phyloP scores from a whole-genome alignment of 2,797 vertebrate species.

The Botia kubotai region DNA sequence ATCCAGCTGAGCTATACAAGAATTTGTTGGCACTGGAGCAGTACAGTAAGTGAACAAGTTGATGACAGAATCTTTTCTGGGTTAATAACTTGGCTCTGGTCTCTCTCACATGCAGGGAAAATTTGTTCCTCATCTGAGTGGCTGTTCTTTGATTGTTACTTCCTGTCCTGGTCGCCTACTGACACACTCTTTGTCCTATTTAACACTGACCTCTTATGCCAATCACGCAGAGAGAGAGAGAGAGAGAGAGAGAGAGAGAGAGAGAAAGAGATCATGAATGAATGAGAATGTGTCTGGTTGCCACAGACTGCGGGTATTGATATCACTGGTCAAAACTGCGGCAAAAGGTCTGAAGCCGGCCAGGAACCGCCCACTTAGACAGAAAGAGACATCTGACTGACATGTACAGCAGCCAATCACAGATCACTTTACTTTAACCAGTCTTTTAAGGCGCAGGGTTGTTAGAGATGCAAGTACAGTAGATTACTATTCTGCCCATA shows the following conservation, averaged over 20 bases:
- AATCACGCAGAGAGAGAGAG: constrained; percentile 22
- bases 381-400: background rate
- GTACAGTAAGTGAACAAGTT: background rate
- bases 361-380: background rate
- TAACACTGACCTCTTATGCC: constrained; percentile 62
- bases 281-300: constrained; percentile 11
- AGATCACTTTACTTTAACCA: background rate
- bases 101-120: constrained; percentile 1
- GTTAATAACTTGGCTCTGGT: constrained; percentile 5
- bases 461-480: background rate
- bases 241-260: constrained; percentile 12
- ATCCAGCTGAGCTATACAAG: background rate
- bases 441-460: background rate
- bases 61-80: background rate
- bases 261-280: constrained; percentile 34
- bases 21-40: background rate
- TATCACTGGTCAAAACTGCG: background rate
- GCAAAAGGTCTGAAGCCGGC: background rate
- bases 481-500: background rate
- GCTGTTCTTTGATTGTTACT: constrained; percentile 42
- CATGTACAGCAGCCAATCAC: background rate
- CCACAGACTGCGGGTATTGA: constrained; percentile 46
- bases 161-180: constrained; percentile 51
- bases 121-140: constrained; percentile 5
- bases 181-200: constrained; percentile 89